A percentile compares a stretch with the other conserved stretches of the same genome.
phyloP scores from a whole-genome alignment of 2,888 invertebrate species.

The Sepioteuthis lessoniana region DNA sequence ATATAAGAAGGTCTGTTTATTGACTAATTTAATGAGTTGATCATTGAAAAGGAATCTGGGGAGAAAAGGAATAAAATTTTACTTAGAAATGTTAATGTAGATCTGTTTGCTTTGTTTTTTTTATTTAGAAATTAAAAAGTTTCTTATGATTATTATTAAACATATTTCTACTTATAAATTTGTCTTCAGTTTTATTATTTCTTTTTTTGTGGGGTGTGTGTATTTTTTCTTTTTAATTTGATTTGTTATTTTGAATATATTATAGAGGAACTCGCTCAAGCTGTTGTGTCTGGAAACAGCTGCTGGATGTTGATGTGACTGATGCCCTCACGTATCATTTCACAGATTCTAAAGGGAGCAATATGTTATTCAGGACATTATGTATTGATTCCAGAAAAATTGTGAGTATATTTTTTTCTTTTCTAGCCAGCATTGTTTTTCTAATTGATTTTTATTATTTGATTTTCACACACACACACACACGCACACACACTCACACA shows the following conservation, averaged over 20 bases:
- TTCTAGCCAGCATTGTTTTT: not conserved
- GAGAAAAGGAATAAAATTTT: no score
- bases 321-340: constrained; percentile 63
- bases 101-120: no score
- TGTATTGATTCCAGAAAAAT: constrained; percentile 69
- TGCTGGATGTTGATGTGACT: constrained; percentile 62
- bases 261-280: not conserved
- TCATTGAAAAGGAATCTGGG: no score
- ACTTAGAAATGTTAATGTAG: no score
- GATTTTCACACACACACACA: no score
- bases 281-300: constrained; percentile 58
- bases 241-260: not conserved
- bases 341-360: constrained; percentile 63
- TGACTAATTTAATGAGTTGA: no score
- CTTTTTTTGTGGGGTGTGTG: not conserved
- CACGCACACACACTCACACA: no score
- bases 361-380: constrained; percentile 63
- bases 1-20: no score
- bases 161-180: no score
- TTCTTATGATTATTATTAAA: no score
- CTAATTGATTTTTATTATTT: not conserved
- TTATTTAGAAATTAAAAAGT: no score
- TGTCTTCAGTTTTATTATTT: not conserved
- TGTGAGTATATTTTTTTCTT: constrained; percentile 57
- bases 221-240: not conserved